Conservation (phyloP, 1,140 invertebrate genomes). For the Drosophila varians region DNA sequence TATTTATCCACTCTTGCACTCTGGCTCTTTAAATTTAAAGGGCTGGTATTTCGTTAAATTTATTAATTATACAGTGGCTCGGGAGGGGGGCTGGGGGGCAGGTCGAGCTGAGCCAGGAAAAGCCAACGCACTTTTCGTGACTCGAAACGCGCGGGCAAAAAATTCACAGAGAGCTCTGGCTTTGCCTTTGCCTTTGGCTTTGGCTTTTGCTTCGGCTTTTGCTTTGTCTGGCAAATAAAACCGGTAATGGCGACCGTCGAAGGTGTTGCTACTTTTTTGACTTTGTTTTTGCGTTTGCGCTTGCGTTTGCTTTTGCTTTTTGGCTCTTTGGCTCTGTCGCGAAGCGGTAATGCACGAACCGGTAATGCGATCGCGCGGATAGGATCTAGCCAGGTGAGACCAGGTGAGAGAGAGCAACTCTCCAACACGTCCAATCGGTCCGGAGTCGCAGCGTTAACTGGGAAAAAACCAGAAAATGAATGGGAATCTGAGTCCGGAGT, state of each 20-base stretch:
- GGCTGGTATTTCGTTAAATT: slow-evolving; percentile 2
- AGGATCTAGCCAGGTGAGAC: not conserved
- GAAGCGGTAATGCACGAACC: too few relatives aligned
- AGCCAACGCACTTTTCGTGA: slow-evolving; percentile 71
- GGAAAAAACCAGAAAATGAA: slow-evolving; percentile 35
- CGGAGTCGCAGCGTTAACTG: slow-evolving; percentile 65
- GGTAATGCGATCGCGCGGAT: too few relatives aligned
- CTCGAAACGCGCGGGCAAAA: slow-evolving; percentile 57
- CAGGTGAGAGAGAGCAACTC: too few relatives aligned
- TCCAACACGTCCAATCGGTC: slow-evolving; percentile 49
- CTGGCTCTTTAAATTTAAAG: slow-evolving; percentile 17
- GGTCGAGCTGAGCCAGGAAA: slow-evolving; percentile 22
- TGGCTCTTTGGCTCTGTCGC: slow-evolving; percentile 19
- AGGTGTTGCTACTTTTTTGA: slow-evolving; percentile 38
- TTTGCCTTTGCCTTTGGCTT: too few relatives aligned
- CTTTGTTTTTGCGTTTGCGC: slow-evolving; percentile 32
- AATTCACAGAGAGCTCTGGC: slow-evolving; percentile 53
- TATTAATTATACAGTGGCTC: slow-evolving; percentile 1
- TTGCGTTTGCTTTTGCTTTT: slow-evolving; percentile 37
- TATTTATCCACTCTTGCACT: slow-evolving; percentile 24
- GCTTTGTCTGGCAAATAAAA: slow-evolving; percentile 49
- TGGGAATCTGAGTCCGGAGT: not conserved
- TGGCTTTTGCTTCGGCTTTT: too few relatives aligned
- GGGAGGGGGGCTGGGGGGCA: not conserved
- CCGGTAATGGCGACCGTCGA: slow-evolving; percentile 60